Evolutionary conservation across 2,113 vertebrate species (phyloP), one percentile per base, ranked within the genome.

Genomic region (Alaudala cheleensis): DNA sequence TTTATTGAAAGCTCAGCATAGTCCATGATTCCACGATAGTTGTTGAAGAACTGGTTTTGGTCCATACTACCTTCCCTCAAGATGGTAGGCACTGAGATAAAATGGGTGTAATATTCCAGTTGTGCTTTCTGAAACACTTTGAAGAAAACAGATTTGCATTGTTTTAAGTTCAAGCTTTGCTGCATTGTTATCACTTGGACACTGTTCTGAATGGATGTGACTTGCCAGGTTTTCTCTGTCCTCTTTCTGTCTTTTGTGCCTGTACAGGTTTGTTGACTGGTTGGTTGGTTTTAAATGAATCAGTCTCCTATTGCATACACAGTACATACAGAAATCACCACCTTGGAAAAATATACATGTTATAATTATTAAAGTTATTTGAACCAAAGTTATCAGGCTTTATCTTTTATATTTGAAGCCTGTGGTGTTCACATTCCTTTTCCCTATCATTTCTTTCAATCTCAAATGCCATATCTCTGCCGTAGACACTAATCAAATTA

Each of bases 371-470:
- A 96, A 96, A 98, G 97, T 96, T 94, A 94, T 92, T 98, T 98
- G 95, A 97, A 98, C 98, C 97, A 96, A 97, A 98, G 96, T 97
- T 95, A 95, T 69, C 70, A 72, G 97, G 96, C 97, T 96, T 97
- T 90, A 84, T 95, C 92, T 96, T 91, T 91, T 94, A 62, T 96
- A 92, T 93, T 87, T 86, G 94, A 95, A 95, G 96, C 96, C 94
- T 95, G 91, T 95, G 76, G 79, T 94, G 86, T 86, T 96, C 93
- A 88, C 91, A 89, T 96, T 90, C 96, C 94, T 95, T 85, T 93
- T 44, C 74, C 58, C 94, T 81, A 0, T 90, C 9, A 89, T 85
- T 95, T 91, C 56, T 57, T 86, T 79, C 56, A 37, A 91, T 79
- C 86, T 90, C 78, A 76, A 84, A 56, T 80, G 40, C 40, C 42